Conservation (phyloP, 2,113 vertebrate species). For the Daboia siamensis region DNA sequence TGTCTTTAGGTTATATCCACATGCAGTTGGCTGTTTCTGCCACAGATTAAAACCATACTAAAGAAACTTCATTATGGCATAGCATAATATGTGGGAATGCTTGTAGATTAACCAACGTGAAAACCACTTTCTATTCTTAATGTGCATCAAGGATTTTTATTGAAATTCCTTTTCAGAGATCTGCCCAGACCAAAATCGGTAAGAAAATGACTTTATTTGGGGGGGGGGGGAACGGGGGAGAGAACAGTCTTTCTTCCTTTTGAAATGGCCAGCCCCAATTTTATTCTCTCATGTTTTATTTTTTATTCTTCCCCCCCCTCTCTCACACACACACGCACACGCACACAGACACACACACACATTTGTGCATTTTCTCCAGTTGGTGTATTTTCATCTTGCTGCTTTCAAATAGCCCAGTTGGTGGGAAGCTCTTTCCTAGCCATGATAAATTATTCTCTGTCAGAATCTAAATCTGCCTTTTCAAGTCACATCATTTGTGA, state of each 20-base stretch:
- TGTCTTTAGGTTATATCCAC: not conserved
- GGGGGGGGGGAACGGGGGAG: not conserved
- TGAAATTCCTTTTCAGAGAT: not conserved
- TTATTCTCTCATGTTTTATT: not conserved
- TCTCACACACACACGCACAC: too few species aligned
- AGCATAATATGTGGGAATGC: not conserved
- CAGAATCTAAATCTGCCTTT: slow-evolving; percentile 69
- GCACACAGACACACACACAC: not conserved
- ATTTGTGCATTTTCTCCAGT: slow-evolving; percentile 32
- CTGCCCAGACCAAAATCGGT: not conserved
- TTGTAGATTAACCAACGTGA: not conserved
- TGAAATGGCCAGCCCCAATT: not conserved
- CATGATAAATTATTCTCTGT: slow-evolving; percentile 68
- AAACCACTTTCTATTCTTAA: not conserved
- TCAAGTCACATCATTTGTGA: slow-evolving; percentile 62
- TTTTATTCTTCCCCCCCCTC: not conserved
- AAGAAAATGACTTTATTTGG: not conserved
- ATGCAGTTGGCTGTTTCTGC: not conserved
- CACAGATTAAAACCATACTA: not conserved
- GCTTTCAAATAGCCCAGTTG: slow-evolving; percentile 43
- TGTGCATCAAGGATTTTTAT: not conserved
- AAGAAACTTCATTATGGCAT: not conserved
- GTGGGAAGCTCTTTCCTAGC: slow-evolving; percentile 54
- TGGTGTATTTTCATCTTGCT: slow-evolving; percentile 42
- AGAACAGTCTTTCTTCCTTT: not conserved